Evolutionary conservation across 1,140 invertebrate genomes (phyloP).

Genomic region (Steinernema feltiae): DNA sequence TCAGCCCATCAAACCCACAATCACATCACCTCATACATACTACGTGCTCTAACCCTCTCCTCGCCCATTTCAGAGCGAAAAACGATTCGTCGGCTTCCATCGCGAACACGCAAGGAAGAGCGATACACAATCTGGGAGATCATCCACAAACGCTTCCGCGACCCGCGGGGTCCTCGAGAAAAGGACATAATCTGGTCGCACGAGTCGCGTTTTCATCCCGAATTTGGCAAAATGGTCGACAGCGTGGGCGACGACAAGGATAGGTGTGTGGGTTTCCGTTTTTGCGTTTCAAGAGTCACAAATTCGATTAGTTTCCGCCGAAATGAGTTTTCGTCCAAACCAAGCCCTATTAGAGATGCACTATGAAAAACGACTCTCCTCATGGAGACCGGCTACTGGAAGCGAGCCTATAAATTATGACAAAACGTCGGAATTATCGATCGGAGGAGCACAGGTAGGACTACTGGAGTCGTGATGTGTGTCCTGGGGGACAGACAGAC

Average conservation of each 20-base stretch:
- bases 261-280: neutral
- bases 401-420: no score
- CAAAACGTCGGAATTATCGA: no score
- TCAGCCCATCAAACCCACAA: no score
- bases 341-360: no score
- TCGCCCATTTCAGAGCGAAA: no score
- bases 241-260: neutral
- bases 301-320: neutral
- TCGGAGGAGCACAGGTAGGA: no score
- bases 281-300: neutral
- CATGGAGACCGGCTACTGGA: no score
- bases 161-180: neutral
- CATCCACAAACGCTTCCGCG: neutral
- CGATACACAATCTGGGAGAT: constrained; percentile 4
- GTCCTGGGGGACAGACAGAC: neutral
- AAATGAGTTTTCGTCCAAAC: neutral
- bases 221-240: neutral
- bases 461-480: neutral
- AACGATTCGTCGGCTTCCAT: no score
- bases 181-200: constrained; percentile 7
- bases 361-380: no score
- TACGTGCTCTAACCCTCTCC: no score
- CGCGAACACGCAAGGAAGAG: neutral
- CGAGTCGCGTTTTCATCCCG: neutral
- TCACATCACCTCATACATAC: no score